A percentile compares a stretch with the other conserved stretches of the same genome.
Evolutionary conservation across 2,888 invertebrate genomes (phyloP).

Genomic region (Cartodere bifasciata): DNA sequence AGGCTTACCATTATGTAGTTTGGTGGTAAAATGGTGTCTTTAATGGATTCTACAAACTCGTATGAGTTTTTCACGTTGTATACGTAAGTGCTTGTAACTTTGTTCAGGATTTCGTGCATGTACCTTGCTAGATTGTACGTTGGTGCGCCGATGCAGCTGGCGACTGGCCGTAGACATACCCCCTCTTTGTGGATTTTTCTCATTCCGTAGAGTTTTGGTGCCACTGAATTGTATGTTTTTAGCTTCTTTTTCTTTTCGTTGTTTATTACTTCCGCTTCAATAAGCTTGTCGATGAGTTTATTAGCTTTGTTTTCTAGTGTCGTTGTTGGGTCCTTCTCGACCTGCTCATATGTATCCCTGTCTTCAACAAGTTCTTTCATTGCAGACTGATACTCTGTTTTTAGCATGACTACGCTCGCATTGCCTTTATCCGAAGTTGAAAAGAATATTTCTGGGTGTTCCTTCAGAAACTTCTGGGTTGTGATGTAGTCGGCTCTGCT

Average conservation of each 20-base stretch:
- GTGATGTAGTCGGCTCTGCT: no score
- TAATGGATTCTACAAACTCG: background rate
- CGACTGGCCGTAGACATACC: background rate
- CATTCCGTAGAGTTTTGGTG: constrained; percentile 1
- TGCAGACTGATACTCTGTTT: no score
- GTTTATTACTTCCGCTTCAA: constrained; percentile 1
- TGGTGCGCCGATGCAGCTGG: background rate
- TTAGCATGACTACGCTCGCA: no score
- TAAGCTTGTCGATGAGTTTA: constrained; percentile 1
- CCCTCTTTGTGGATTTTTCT: constrained; percentile 1
- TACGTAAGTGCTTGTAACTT: background rate
- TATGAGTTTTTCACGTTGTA: background rate
- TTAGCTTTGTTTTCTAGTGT: background rate
- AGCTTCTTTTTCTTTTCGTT: constrained; percentile 1
- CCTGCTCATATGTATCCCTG: background rate
- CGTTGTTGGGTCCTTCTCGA: constrained; percentile 2
- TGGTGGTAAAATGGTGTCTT: background rate
- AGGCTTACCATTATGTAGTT: background rate
- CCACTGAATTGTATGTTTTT: no score
- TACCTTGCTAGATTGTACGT: background rate
- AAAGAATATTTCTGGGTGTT: no score
- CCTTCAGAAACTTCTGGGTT: no score
- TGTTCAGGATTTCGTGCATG: background rate
- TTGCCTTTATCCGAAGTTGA: no score
- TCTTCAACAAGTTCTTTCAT: no score